Percentiles rank a stretch among this genome's conserved stretches.
phyloP scores from a whole-genome alignment of 1,140 invertebrate genomes.

The Zophobas morio region DNA sequence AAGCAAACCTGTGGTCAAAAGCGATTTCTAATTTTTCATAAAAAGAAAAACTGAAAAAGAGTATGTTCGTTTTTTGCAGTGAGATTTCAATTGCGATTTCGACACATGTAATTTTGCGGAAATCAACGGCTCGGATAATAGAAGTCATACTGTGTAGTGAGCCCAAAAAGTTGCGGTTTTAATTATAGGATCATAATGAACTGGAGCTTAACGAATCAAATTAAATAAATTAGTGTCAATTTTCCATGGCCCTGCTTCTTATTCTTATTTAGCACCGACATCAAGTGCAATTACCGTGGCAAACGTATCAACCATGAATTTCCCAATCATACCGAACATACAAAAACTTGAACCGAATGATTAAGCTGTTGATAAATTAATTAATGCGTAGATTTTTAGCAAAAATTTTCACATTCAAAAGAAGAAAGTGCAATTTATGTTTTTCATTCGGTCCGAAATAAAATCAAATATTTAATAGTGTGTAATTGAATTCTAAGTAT shows the following conservation, averaged over 20 bases:
- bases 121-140: not conserved
- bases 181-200: slow-evolving; percentile 3
- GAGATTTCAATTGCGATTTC: not conserved
- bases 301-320: slow-evolving; percentile 18
- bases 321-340: slow-evolving; percentile 2
- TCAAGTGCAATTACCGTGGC: slow-evolving; percentile 1
- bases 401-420: not conserved
- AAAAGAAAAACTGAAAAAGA: no score
- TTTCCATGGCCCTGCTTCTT: slow-evolving; percentile 10
- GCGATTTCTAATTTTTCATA: no score
- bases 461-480: slow-evolving; percentile 55
- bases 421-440: not conserved
- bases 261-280: not conserved
- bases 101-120: not conserved
- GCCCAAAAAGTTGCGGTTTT: slow-evolving; percentile 1
- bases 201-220: slow-evolving; percentile 12
- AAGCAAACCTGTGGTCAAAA: no score
- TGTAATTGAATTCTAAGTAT: slow-evolving; percentile 55
- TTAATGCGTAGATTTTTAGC: not conserved
- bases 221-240: slow-evolving; percentile 10
- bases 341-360: not conserved
- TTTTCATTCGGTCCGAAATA: slow-evolving; percentile 33
- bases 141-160: not conserved
- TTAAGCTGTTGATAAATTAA: not conserved
- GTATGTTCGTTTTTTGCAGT: no score